Evolutionary conservation across 2,888 invertebrate species (phyloP).

Genomic region (Pterobdella sp.): DNA sequence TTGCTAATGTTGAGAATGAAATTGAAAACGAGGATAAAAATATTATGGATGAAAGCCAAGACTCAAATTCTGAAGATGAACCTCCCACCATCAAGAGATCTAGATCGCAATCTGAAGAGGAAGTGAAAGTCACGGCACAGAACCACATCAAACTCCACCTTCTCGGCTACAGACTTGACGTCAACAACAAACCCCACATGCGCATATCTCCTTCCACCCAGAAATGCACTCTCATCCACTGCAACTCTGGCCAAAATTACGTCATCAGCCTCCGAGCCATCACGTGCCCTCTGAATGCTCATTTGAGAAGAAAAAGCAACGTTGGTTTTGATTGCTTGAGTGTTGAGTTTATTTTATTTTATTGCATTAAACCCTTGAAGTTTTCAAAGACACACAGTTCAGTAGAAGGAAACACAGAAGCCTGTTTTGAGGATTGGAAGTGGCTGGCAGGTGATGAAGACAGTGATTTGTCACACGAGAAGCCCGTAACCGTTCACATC

Average conservation of each 20-base stretch:
- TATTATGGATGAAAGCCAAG: not conserved
- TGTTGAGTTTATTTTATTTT: not conserved
- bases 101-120: not conserved
- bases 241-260: slow-evolving; percentile 49
- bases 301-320: slow-evolving; percentile 40
- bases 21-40: not conserved
- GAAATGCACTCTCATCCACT: slow-evolving; percentile 50
- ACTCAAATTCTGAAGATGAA: not conserved
- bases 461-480: slow-evolving; percentile 48
- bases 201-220: slow-evolving; percentile 46
- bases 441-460: slow-evolving; percentile 43
- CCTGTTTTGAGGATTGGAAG: slow-evolving; percentile 33
- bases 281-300: slow-evolving; percentile 47
- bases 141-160: slow-evolving; percentile 17
- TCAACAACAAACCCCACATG: slow-evolving; percentile 47
- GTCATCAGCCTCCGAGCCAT: slow-evolving; percentile 48
- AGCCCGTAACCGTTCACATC: slow-evolving; percentile 43
- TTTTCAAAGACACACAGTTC: not conserved
- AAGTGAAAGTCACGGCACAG: not conserved
- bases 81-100: not conserved
- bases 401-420: not conserved
- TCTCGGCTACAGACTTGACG: slow-evolving; percentile 33
- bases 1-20: not conserved
- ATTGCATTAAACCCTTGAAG: not conserved
- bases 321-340: not conserved